Conservation (phyloP, 2,797 vertebrate species). For the Molossus alvarezi region DNA sequence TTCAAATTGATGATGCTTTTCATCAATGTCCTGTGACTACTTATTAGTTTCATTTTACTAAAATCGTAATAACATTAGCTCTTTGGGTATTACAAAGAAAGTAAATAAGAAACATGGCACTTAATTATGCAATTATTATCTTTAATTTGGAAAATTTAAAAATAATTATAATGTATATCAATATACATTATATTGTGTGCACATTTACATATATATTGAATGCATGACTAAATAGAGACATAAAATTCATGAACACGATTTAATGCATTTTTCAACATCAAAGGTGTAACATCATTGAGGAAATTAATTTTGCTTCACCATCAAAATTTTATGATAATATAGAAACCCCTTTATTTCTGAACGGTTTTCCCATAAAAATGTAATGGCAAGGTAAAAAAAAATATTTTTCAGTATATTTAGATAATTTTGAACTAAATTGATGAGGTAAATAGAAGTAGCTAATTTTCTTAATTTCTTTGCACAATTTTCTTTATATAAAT, state of each 20-base stretch:
- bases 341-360: background rate
- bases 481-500: background rate
- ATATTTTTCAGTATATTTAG: background rate
- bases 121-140: background rate
- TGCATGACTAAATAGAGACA: background rate
- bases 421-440: slow-evolving; percentile 35
- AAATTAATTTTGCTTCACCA: background rate
- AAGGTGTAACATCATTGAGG: background rate
- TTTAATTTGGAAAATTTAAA: background rate
- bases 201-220: background rate
- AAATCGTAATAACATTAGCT: slow-evolving; percentile 34
- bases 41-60: slow-evolving; percentile 46
- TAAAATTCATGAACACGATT: background rate
- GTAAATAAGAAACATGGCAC: background rate
- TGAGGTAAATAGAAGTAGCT: background rate
- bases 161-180: background rate
- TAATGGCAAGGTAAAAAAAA: background rate
- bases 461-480: background rate
- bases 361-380: background rate
- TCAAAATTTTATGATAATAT: background rate
- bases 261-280: background rate
- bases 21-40: background rate
- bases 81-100: background rate
- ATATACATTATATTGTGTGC: background rate
- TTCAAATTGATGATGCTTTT: slow-evolving; percentile 41